These are phyloP conservation scores for Hymenochirus boettgeri DNA, from an alignment of 2,113 vertebrate species.

Conservation along the genomic window DNA sequence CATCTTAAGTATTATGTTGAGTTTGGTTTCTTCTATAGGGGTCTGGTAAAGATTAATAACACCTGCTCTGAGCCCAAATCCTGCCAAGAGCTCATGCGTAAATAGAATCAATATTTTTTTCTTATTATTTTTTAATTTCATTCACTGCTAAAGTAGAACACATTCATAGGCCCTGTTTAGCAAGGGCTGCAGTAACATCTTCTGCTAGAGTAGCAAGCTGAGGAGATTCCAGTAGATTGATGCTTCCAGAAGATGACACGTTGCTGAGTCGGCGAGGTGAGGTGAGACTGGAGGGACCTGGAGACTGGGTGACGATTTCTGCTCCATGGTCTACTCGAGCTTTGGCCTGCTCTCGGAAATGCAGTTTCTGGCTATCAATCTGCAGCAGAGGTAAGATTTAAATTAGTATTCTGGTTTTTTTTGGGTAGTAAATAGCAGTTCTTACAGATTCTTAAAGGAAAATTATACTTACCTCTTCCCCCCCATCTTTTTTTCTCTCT, in stretches of 20 bases:
- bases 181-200: constrained; percentile 93
- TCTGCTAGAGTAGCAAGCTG: constrained; percentile 92
- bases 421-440: too few relatives aligned
- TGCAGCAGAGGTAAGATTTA: constrained; percentile 52
- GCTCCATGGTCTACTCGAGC: constrained; percentile 91
- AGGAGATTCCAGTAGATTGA: constrained; percentile 92
- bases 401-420: not conserved
- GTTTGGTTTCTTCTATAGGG: constrained; percentile 29
- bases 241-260: constrained; percentile 90
- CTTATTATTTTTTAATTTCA: constrained; percentile 47
- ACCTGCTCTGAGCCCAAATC: constrained; percentile 73
- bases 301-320: constrained; percentile 85
- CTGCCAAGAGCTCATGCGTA: constrained; percentile 73
- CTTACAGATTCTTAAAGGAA: too few relatives aligned
- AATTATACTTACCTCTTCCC: too few relatives aligned
- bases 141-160: constrained; percentile 51
- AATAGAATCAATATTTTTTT: constrained; percentile 54
- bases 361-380: constrained; percentile 93
- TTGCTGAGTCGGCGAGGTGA: constrained; percentile 89
- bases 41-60: constrained; percentile 65
- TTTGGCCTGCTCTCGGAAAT: constrained; percentile 85
- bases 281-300: constrained; percentile 75
- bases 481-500: too few relatives aligned
- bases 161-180: constrained; percentile 97
- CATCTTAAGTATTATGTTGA: constrained; percentile 22